These are phyloP conservation scores for Thinocorus orbignyianus DNA, from an alignment of 2,113 vertebrate species.

Conservation along the genomic window DNA sequence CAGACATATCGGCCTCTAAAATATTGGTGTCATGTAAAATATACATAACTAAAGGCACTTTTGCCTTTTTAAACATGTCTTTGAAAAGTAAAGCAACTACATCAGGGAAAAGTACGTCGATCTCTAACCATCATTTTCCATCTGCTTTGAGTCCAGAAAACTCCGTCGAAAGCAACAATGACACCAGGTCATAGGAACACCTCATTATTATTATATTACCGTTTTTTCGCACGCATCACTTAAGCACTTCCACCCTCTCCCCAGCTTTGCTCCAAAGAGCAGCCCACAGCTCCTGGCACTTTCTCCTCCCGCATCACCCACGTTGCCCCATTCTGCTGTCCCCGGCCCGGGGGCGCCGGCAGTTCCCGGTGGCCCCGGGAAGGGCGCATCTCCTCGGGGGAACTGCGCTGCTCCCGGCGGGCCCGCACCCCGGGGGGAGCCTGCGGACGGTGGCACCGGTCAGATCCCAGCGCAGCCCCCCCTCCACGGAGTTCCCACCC, in stretches of 20 bases:
- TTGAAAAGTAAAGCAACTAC: background rate
- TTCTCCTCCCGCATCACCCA: background rate
- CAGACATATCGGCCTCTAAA: background rate
- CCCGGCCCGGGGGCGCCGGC: background rate
- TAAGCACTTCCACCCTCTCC: too few relatives aligned
- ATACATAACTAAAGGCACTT: background rate
- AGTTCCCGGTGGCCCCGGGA: background rate
- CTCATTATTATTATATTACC: fast-evolving
- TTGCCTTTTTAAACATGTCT: background rate
- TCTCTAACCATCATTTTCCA: background rate
- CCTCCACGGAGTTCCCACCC: background rate
- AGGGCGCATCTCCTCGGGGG: background rate
- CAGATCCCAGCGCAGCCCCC: too few relatives aligned
- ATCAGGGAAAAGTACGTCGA: background rate
- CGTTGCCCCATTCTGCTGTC: background rate
- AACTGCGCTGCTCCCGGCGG: background rate
- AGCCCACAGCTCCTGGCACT: background rate
- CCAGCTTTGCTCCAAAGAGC: background rate
- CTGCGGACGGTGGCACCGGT: background rate
- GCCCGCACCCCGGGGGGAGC: background rate
- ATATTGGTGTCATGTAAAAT: background rate
- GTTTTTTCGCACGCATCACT: background rate
- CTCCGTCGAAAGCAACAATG: background rate
- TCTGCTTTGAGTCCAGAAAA: background rate
- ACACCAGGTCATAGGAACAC: background rate